Conservation (phyloP, 2,113 vertebrate species). For the Hippopotamus amphibius region DNA sequence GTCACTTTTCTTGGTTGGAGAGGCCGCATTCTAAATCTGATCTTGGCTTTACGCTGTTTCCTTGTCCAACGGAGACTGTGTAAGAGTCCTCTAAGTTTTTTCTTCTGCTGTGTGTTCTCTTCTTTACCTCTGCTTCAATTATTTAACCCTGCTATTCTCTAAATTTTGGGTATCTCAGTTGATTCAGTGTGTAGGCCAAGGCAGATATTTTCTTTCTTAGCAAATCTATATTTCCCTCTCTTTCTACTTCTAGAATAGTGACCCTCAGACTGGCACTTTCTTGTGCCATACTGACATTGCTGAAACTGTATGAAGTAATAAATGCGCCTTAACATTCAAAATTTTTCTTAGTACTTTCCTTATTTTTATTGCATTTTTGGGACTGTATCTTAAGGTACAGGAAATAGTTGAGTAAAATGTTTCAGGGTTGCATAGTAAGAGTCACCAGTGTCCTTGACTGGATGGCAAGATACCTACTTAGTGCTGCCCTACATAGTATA, state of each 20-base stretch:
- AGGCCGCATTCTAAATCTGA: neutral
- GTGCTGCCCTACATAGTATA: neutral
- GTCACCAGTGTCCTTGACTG: neutral
- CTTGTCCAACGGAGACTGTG: neutral
- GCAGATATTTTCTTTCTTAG: neutral
- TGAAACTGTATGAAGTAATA: neutral
- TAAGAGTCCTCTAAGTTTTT: neutral
- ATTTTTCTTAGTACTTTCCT: neutral
- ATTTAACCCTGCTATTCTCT: neutral
- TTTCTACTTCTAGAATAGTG: neutral
- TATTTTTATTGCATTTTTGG: neutral
- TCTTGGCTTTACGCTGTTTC: neutral
- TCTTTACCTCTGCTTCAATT: neutral
- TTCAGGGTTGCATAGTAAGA: neutral
- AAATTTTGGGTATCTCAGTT: neutral
- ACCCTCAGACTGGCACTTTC: neutral
- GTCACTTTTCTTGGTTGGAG: neutral
- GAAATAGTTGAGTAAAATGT: neutral
- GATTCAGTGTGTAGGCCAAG: neutral
- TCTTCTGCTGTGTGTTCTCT: neutral
- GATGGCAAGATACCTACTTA: neutral
- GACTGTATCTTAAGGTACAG: neutral
- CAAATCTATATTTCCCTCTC: neutral
- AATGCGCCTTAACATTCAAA: neutral
- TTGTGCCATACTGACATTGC: neutral